Evolutionary conservation across 2,797 vertebrate genomes (phyloP).

Genomic region (Crenichthys baileyi): DNA sequence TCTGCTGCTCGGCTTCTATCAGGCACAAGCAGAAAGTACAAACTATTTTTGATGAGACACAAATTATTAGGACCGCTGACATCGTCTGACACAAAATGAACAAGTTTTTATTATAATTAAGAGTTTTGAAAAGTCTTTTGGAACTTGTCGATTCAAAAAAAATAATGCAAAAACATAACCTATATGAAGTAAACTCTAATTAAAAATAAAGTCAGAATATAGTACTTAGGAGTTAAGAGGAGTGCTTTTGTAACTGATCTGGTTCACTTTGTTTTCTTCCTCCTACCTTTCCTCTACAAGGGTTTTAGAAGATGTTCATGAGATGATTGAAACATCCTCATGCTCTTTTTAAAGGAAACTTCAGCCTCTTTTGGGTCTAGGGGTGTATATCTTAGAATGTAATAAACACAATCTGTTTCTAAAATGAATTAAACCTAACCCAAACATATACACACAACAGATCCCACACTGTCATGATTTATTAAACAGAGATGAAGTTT

Average conservation of each 20-base stretch:
- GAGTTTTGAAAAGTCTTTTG: not conserved
- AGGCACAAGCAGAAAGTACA: constrained; percentile 40
- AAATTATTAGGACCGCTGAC: not conserved
- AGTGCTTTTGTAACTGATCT: not conserved
- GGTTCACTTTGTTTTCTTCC: not conserved
- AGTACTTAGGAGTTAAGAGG: not conserved
- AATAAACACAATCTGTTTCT: not conserved
- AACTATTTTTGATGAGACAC: constrained; percentile 13
- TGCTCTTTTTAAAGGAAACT: not conserved
- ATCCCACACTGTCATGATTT: not conserved
- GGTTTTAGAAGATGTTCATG: too few relatives aligned
- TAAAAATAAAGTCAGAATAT: not conserved
- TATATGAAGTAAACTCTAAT: not conserved
- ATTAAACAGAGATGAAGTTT: not conserved
- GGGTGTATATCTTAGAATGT: not conserved
- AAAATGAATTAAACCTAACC: not conserved
- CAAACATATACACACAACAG: not conserved
- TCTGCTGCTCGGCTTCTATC: constrained; percentile 45
- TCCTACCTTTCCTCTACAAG: not conserved
- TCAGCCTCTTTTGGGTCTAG: not conserved
- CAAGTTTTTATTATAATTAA: not conserved
- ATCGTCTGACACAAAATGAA: not conserved
- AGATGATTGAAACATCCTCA: not conserved
- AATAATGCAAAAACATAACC: not conserved
- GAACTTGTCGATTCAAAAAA: not conserved